Evolutionary conservation across 1,140 invertebrate genomes (phyloP).

Genomic region (Drosophila pandora): DNA sequence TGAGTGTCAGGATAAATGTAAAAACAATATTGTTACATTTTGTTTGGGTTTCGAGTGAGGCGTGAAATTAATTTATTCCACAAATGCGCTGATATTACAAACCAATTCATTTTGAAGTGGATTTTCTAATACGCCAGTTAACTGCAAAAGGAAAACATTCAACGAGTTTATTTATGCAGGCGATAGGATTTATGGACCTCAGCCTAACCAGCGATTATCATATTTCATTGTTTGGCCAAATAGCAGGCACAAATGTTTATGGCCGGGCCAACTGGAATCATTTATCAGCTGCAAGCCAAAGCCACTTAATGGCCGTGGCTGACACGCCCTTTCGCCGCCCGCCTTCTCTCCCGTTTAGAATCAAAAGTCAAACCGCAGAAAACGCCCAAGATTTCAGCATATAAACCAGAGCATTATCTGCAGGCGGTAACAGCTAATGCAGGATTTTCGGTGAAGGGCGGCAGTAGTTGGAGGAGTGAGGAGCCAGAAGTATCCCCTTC

Average conservation of each 20-base stretch:
- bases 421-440: conserved; percentile 50
- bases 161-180: conserved; percentile 32
- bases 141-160: conserved; percentile 8
- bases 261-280: conserved; percentile 45
- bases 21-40: neutral
- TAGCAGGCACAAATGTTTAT: conserved; percentile 48
- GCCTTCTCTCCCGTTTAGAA: neutral
- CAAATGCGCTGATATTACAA: neutral
- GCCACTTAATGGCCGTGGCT: conserved; percentile 48
- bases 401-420: conserved; percentile 59
- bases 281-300: conserved; percentile 61
- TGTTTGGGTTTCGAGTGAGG: neutral
- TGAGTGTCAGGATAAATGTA: neutral
- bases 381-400: conserved; percentile 36
- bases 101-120: neutral
- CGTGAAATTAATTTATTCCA: neutral
- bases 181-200: conserved; percentile 47
- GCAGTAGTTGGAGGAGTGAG: neutral
- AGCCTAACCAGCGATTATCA: conserved; percentile 40
- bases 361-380: conserved; percentile 54
- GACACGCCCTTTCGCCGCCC: conserved; percentile 6
- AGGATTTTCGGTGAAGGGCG: conserved; percentile 35
- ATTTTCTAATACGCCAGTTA: conserved; percentile 16
- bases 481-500: conserved; percentile 17
- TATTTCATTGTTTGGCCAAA: conserved; percentile 56